Base-by-base conservation (phyloP, 1,140 invertebrate genomes). In the Cryptotermes secundus region DNA sequence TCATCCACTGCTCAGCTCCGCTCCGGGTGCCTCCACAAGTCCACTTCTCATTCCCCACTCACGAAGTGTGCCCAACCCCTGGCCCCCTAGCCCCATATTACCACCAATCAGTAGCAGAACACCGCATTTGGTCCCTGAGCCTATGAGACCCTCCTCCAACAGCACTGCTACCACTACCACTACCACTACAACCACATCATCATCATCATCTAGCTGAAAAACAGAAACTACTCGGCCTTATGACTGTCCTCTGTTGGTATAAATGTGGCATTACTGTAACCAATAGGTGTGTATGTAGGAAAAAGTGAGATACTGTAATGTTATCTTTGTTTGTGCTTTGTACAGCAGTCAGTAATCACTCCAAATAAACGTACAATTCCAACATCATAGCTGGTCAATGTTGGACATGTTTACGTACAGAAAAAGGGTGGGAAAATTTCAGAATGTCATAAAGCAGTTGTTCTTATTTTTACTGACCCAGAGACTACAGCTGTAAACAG, bases 51-150 rank as follows among this genome's bases (percentile, higher is more conserved):
- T 92, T 89, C 91, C 92, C 87, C 93, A 93, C 87, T 92, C 91
- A 80, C 89, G 91, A 42, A 92, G 91, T 88, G 91, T 92, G 81
- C 92, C 91, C 53, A 94, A 95, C 87, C 93, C 93, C 65, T 95
- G 94, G 94, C 94, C 94, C 86, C 92, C 92, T 83, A 94, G 93
- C 88, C 94, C 94, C 86, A 93, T 95, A 83, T 90, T 95, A 86
- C 94, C 94, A 85, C 92, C 94, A 83, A 92, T 94, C 86, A 93
- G 93, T 86, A 93, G 93, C 86, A 91, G 94, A 85, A 94, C 94
- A 86, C 93, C 93, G 82, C 94, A 95, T 89, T 92, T 95, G 82
- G 93, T 95, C 79, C 94, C 94, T 34, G 94, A 95, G 88, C 94
- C 93, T 86, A 91, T 92, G 87, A 88, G 91, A 86, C 89, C 90